A percentile compares a stretch with the other conserved stretches of the same genome.
phyloP scores from a whole-genome alignment of 2,113 vertebrate species.

The Pantherophis guttatus region DNA sequence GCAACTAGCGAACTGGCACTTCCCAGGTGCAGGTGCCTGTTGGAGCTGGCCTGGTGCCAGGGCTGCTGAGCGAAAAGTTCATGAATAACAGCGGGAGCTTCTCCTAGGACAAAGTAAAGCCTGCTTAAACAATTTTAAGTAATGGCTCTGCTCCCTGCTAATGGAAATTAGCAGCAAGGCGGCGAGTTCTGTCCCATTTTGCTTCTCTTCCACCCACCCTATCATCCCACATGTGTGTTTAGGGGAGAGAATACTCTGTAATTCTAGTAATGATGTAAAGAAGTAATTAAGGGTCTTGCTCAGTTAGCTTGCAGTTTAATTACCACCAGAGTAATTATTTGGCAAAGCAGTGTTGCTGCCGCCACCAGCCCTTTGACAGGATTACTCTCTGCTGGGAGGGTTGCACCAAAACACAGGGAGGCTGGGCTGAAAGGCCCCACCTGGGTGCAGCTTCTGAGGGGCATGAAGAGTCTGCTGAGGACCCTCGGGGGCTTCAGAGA shows the following conservation, averaged over 20 bases:
- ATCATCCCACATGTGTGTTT: neutral
- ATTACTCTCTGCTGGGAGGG: accelerated
- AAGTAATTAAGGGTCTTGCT: slow-evolving; percentile 65
- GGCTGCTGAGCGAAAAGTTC: neutral
- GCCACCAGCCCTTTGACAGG: neutral
- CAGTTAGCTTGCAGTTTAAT: slow-evolving; percentile 67
- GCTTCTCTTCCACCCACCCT: neutral
- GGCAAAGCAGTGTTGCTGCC: slow-evolving; percentile 23
- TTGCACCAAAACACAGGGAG: neutral
- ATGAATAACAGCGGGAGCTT: no score
- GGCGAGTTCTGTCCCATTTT: neutral
- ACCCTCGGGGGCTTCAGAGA: neutral
- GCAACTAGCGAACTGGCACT: neutral
- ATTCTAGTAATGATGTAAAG: slow-evolving; percentile 62
- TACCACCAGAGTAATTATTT: slow-evolving; percentile 41
- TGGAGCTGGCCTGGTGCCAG: neutral
- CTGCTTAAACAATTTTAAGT: neutral
- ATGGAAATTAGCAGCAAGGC: slow-evolving; percentile 1
- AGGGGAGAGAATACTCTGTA: slow-evolving; percentile 42
- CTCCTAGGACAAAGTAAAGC: neutral
- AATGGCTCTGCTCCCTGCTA: neutral
- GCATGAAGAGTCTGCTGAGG: neutral
- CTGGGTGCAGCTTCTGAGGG: neutral
- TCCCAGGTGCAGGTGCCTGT: neutral
- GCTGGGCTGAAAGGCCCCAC: neutral